These are phyloP conservation scores for Drosophila buzzatii DNA, from an alignment of 2,888 invertebrate species.

Conservation along the genomic window DNA sequence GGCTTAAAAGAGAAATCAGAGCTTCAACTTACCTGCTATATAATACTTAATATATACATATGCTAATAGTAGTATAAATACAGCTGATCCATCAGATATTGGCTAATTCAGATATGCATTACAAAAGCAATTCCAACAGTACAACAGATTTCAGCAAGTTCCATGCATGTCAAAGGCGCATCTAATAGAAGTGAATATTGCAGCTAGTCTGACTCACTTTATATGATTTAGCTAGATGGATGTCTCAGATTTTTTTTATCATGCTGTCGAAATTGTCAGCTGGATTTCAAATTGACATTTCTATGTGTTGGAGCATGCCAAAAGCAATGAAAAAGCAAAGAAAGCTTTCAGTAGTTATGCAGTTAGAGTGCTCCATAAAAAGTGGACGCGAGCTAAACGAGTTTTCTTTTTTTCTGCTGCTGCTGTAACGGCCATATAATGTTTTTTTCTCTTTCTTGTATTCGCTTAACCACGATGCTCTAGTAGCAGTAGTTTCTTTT, in stretches of 20 bases:
- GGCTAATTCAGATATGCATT: too few species aligned
- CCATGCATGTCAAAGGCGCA: background rate
- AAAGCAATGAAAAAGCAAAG: background rate
- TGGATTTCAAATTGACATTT: background rate
- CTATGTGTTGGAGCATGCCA: conserved; percentile 2
- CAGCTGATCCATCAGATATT: too few species aligned
- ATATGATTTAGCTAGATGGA: background rate
- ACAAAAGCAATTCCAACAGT: too few species aligned
- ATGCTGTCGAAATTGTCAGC: background rate
- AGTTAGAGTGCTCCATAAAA: conserved; percentile 4
- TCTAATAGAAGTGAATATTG: background rate
- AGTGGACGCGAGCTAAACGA: background rate
- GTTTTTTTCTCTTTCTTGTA: background rate
- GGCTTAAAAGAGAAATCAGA: too few species aligned
- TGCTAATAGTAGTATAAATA: too few species aligned
- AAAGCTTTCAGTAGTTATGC: conserved; percentile 7
- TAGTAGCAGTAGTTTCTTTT: background rate
- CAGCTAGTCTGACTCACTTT: background rate
- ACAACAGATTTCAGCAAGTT: too few species aligned
- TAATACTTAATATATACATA: too few species aligned
- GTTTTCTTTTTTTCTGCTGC: background rate
- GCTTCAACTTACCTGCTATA: too few species aligned
- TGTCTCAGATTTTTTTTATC: background rate
- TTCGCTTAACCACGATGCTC: background rate
- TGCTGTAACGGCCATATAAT: conserved; percentile 1